Conservation (phyloP, 2,888 invertebrate genomes). For the Caenorhabditis japonica region DNA sequence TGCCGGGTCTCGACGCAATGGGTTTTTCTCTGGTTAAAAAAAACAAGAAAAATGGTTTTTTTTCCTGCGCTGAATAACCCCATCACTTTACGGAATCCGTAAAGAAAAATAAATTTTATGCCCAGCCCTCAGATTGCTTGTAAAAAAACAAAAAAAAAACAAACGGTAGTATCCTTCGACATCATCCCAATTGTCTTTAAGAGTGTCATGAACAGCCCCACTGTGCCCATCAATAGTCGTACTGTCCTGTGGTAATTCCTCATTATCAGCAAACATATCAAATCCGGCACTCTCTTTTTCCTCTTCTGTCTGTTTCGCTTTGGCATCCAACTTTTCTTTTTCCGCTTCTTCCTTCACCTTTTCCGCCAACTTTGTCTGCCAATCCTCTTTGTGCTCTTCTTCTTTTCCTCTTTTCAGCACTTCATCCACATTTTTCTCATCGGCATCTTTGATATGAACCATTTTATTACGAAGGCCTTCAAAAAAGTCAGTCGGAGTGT, state of each 20-base stretch:
- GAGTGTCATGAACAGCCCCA: constrained; percentile 86
- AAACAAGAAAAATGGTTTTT: no score
- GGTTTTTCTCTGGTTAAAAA: no score
- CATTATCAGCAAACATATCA: constrained; percentile 77
- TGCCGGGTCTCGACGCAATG: no score
- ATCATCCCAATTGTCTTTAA: constrained; percentile 99
- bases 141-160: constrained; percentile 60
- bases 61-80: no score
- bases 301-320: constrained; percentile 70
- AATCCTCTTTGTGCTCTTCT: constrained; percentile 48
- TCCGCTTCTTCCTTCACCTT: constrained; percentile 70
- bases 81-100: no score
- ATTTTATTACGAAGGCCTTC: constrained; percentile 71
- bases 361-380: constrained; percentile 67
- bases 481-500: constrained; percentile 69
- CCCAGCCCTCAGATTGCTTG: no score
- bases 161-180: constrained; percentile 96
- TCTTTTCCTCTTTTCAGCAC: constrained; percentile 42
- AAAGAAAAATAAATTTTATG: no score
- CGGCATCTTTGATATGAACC: constrained; percentile 58
- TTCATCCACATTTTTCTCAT: constrained; percentile 45
- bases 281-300: constrained; percentile 57
- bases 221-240: constrained; percentile 77
- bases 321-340: constrained; percentile 67
- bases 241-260: constrained; percentile 67